Conservation (phyloP, 2,797 vertebrate genomes). For the Delichon dasypus region DNA sequence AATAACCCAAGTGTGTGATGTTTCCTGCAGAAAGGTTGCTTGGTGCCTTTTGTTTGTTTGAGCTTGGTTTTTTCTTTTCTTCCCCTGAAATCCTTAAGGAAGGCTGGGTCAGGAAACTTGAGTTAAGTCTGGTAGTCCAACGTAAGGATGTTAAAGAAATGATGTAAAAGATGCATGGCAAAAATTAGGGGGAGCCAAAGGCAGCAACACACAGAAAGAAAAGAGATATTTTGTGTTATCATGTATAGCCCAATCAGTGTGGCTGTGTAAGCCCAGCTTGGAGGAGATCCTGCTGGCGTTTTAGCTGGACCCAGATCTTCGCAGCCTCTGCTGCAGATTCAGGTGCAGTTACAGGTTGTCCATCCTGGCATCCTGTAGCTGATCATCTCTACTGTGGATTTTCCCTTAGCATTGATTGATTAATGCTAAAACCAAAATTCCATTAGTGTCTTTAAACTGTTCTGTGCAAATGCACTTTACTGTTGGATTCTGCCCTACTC, state of each 20-base stretch:
- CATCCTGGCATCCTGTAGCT: neutral
- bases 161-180: neutral
- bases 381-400: rapidly evolving
- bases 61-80: neutral
- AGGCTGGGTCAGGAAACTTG: neutral
- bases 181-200: neutral
- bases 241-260: rapidly evolving
- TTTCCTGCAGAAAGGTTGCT: too few species aligned
- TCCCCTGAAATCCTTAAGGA: neutral
- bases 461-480: neutral
- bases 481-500: neutral
- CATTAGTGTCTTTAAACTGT: neutral
- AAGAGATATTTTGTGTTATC: neutral
- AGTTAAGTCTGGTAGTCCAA: neutral
- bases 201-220: rapidly evolving
- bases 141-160: neutral
- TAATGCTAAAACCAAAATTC: neutral
- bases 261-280: neutral
- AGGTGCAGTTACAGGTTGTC: neutral
- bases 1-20: too few species aligned
- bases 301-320: neutral
- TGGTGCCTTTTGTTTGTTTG: too few species aligned
- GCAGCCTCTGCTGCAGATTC: neutral
- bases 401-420: neutral
- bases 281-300: neutral